Evolutionary conservation across 1,140 invertebrate genomes (phyloP).

Genomic region (Charaxes varanes): DNA sequence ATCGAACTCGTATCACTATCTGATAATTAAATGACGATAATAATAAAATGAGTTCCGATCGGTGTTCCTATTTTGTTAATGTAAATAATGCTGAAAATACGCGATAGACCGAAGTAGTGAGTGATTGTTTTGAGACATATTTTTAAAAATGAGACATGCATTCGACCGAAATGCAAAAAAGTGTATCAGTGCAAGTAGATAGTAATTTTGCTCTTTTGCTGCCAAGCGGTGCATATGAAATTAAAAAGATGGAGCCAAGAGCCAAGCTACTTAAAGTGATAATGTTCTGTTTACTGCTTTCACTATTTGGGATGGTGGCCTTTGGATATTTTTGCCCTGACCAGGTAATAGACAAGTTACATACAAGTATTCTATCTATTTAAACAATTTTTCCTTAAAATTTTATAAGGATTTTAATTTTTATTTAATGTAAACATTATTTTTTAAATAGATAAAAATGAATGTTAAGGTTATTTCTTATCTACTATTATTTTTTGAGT

Average conservation of each 20-base stretch:
- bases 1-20: conserved; percentile 39
- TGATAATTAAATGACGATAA: conserved; percentile 43
- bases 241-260: conserved; percentile 85
- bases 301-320: conserved; percentile 87
- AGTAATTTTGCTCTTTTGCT: conserved; percentile 83
- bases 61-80: conserved; percentile 23
- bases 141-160: conserved; percentile 73
- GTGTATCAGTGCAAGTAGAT: conserved; percentile 85
- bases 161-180: conserved; percentile 79
- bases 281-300: conserved; percentile 84
- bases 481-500: too few species aligned
- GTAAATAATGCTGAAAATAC: conserved; percentile 20
- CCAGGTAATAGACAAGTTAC: conserved; percentile 75
- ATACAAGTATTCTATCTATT: too few species aligned
- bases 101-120: conserved; percentile 37
- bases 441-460: too few species aligned
- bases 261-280: conserved; percentile 83
- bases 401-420: too few species aligned
- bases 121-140: conserved; percentile 45
- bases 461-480: too few species aligned
- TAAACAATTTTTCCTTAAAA: too few species aligned
- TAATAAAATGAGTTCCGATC: conserved; percentile 30
- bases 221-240: conserved; percentile 82
- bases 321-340: conserved; percentile 92
- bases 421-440: too few species aligned